Base-by-base conservation (phyloP, 2,113 vertebrate genomes). In the Calypte anna region DNA sequence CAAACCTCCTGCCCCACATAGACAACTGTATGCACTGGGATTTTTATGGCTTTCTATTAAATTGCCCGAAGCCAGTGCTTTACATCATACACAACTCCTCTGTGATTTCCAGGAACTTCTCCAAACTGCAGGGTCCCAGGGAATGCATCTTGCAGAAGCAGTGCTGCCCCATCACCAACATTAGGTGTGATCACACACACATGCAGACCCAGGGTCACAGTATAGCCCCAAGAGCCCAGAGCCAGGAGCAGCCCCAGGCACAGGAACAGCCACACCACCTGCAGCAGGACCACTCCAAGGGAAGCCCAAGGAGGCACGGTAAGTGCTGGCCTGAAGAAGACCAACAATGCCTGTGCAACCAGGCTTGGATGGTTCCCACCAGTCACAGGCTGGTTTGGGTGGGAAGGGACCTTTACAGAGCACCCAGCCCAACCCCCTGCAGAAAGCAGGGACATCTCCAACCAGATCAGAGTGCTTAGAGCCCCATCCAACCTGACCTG, bases 111-210 rank as follows among this genome's bases (percentile, higher is more conserved):
- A 73, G 31, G 38, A 51, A 43, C 24, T 36, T 38, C 46, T 80
- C 53, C 58, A 19, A 0, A 0, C 6, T 2, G 1, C 30, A 28
- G 36, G 15, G 61, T 20, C 63, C 31, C 38, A 6, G 15, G 13
- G 44, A 21, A 61, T 1, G 4, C 25, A 40, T 40, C 40, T 40
- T 40, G 40, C 40, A 40, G 11, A 40, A 10, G 40, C 4, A 8
- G 53, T 3, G 1, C 48, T 33, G 50, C 30, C 19, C 30, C 16
- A 1, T 1, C 36, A 20, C 9, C 0, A 21, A 3, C 6, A 6
- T 9, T 5, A 28, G 3, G 30, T 2, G 2, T 6, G 9, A 14
- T 1, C 57, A 22, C 2, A 14, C 7, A 2, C 5, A 5, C n/a
- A 40, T 9, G 58, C 10, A 13, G 79, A 23, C 20, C 3, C 4